phyloP scores from a whole-genome alignment of 2,888 invertebrate species.

The Steinernema carpocapsae region DNA sequence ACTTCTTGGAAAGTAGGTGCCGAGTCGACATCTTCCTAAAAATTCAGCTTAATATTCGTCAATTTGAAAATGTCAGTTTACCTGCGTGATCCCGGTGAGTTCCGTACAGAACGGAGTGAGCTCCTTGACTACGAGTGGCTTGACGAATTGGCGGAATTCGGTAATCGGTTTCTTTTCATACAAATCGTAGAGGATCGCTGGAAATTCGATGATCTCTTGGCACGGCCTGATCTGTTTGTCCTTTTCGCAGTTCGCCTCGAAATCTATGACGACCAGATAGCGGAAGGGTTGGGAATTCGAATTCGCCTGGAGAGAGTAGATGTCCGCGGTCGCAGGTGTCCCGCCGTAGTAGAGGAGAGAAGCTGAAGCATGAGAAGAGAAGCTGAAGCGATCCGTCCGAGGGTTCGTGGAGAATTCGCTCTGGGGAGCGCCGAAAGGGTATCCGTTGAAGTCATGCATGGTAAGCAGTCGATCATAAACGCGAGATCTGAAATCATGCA shows the following conservation, averaged over 20 bases:
- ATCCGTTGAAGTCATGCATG: no score
- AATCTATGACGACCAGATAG: neutral
- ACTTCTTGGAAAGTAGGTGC: slow-evolving; percentile 14
- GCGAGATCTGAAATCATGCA: no score
- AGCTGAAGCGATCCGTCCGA: no score
- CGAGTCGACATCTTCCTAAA: neutral
- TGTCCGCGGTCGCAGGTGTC: no score
- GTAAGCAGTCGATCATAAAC: no score
- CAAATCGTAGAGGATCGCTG: slow-evolving; percentile 7
- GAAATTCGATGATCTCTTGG: slow-evolving; percentile 25
- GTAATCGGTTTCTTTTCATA: neutral
- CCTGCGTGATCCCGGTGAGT: slow-evolving; percentile 25
- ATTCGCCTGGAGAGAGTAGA: no score
- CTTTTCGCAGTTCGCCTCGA: slow-evolving; percentile 23
- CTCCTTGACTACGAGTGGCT: neutral
- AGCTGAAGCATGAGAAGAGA: no score
- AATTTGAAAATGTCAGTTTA: neutral
- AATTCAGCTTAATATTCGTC: neutral
- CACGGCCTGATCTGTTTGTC: neutral
- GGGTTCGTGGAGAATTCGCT: no score
- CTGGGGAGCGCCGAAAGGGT: no score
- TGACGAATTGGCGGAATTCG: neutral
- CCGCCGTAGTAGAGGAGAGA: no score
- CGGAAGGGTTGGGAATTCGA: neutral
- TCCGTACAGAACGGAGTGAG: slow-evolving; percentile 17